Base-by-base conservation (phyloP, 2,797 vertebrate species). In the Cryptoprocta ferox region DNA sequence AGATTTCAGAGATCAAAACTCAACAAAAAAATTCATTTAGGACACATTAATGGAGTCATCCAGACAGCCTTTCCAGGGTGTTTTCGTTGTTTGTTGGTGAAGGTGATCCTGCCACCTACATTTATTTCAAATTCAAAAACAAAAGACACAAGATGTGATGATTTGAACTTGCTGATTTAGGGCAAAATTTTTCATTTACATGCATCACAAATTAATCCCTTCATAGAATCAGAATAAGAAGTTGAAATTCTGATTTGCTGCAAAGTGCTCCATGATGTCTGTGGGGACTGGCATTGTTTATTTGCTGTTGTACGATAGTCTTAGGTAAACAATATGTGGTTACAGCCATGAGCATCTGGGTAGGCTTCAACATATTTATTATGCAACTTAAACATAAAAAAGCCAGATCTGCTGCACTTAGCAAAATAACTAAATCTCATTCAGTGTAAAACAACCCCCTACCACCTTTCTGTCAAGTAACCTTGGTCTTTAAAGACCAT, bases 261-360 rank as follows among this genome's bases (percentile, higher is more conserved):
- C 85, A 98, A 97, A 85, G 65, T 96, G 93, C 89, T 92, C 91
- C 93, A n/a, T 85, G 87, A 75, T 95, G 92, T 98, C 98, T 98
- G 97, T 66, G 61, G 92, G 98, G 96, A 94, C 14, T 81, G 56
- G 91, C 95, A 80, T 98, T 98, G 96, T 97, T 98, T 97, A 98
- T 98, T 98, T 98, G 89, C 95, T 97, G 81, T 95, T 96, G 88
- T 85, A 97, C 3, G 93, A 53, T 98, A 97, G 76, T 97, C 97
- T 88, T 86, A 94, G 97, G 92, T 97, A 97, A 98, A 98, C 98
- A 98, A 90, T 97, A 97, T 98, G 89, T 80, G 98, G 88, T 91
- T 97, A 5, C 91, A 96, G 98, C 91, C 75, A 66, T 50, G 83
- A 98, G 96, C 97, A 96, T 98, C 97, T 98, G 97, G 83, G 88